A percentile compares a stretch with the other conserved stretches of the same genome.
Conservation (phyloP, 2,797 vertebrate genomes). For the Manis javanica region DNA sequence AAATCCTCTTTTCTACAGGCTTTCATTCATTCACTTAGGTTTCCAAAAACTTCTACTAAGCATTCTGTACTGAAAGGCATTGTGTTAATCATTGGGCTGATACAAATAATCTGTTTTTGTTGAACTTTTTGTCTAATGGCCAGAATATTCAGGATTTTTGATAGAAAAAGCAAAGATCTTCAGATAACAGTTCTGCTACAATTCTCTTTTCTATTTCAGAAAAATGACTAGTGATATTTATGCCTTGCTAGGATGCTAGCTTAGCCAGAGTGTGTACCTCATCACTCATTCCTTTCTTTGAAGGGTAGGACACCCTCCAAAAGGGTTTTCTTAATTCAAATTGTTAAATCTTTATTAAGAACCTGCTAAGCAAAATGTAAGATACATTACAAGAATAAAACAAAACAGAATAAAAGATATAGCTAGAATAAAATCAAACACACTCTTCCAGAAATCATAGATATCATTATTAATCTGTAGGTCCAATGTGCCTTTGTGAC, state of each 20-base stretch:
- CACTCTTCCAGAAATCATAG: neutral
- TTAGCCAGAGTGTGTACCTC: neutral
- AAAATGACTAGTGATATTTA: neutral
- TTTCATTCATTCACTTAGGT: neutral
- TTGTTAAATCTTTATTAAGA: neutral
- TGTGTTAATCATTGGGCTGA: neutral
- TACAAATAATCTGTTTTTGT: neutral
- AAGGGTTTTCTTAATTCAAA: neutral
- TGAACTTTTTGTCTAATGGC: neutral
- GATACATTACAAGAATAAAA: neutral
- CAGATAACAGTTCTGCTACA: neutral
- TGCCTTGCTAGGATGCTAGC: neutral
- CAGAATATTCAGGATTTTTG: neutral
- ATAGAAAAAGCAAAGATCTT: neutral
- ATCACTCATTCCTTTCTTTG: neutral
- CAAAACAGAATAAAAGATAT: neutral
- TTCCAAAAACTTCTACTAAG: neutral
- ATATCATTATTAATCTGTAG: neutral
- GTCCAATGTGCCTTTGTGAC: neutral
- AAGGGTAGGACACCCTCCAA: neutral
- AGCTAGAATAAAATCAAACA: neutral
- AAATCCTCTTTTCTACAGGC: neutral
- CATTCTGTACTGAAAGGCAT: neutral
- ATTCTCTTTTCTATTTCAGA: slow-evolving; percentile 1
- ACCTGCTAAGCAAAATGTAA: neutral